Conservation (phyloP, 2,888 invertebrate genomes). For the Zhuqinia jingwanae region DNA sequence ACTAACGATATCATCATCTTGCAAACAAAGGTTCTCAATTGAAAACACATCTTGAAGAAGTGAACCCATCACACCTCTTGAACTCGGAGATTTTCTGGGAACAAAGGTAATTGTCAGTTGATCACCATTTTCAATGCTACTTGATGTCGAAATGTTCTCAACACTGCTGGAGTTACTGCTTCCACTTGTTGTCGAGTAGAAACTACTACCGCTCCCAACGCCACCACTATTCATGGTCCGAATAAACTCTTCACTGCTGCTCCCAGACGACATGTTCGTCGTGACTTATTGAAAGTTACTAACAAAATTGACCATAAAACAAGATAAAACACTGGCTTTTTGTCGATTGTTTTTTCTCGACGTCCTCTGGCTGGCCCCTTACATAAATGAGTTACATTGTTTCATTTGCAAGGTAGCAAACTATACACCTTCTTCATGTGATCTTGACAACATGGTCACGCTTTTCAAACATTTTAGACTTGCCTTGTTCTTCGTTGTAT, state of each 20-base stretch:
- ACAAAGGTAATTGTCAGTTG: constrained; percentile 76
- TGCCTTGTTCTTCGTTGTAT: background rate
- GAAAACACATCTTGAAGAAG: constrained; percentile 65
- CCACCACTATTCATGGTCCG: constrained; percentile 52
- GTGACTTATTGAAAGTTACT: constrained; percentile 35
- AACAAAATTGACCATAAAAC: background rate
- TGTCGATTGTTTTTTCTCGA: background rate
- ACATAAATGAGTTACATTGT: constrained; percentile 6
- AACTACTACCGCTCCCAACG: constrained; percentile 71
- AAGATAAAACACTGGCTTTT: background rate
- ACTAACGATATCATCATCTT: constrained; percentile 46
- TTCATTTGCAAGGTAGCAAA: background rate
- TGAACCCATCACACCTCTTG: constrained; percentile 48
- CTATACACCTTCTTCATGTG: background rate
- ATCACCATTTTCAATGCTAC: constrained; percentile 76
- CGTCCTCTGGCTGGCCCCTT: background rate
- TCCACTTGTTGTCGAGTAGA: constrained; percentile 68
- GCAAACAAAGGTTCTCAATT: constrained; percentile 47
- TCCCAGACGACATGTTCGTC: constrained; percentile 60
- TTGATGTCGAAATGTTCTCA: constrained; percentile 75
- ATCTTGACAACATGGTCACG: constrained; percentile 21
- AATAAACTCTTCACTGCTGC: constrained; percentile 51
- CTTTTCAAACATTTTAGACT: constrained; percentile 32
- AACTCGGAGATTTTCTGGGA: constrained; percentile 31
- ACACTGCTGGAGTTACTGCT: constrained; percentile 77